phyloP scores from a whole-genome alignment of 2,797 vertebrate genomes.

The Hydrocynus forskahlii region DNA sequence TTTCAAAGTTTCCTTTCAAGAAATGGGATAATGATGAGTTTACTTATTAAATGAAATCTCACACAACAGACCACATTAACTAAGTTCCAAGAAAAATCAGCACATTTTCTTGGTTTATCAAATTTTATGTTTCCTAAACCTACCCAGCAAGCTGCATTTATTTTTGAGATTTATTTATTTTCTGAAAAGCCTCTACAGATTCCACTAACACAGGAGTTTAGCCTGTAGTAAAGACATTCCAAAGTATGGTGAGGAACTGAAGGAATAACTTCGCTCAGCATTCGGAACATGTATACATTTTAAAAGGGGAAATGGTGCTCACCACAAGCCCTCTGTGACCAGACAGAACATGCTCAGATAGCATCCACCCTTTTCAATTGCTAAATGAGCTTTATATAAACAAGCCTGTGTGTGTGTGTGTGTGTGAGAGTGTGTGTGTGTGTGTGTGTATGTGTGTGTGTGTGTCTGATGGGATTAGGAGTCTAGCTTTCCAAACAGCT shows the following conservation, averaged over 20 bases:
- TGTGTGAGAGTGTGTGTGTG: neutral
- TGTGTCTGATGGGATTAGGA: neutral
- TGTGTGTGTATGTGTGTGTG: neutral
- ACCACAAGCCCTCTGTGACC: slow-evolving; percentile 30
- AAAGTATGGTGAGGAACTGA: slow-evolving; percentile 46
- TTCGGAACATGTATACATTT: slow-evolving; percentile 37
- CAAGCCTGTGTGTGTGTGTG: neutral
- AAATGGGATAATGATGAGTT: neutral
- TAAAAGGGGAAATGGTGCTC: slow-evolving; percentile 43
- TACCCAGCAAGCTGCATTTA: neutral
- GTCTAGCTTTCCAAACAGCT: slow-evolving; percentile 37
- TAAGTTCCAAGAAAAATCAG: neutral
- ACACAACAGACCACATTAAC: neutral
- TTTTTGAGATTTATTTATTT: neutral
- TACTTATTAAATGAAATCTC: slow-evolving; percentile 4
- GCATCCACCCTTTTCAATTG: slow-evolving; percentile 21
- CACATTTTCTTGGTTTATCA: no score
- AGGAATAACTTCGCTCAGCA: slow-evolving; percentile 54
- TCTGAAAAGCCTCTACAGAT: neutral
- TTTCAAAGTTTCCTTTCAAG: neutral
- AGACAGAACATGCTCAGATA: slow-evolving; percentile 39
- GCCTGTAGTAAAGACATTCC: slow-evolving; percentile 56
- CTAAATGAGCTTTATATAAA: slow-evolving; percentile 14
- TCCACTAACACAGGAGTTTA: slow-evolving; percentile 1
- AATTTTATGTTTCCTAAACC: neutral